These are phyloP conservation scores for Ametastegia equiseti DNA, from an alignment of 2,888 invertebrate species.

Conservation along the genomic window DNA sequence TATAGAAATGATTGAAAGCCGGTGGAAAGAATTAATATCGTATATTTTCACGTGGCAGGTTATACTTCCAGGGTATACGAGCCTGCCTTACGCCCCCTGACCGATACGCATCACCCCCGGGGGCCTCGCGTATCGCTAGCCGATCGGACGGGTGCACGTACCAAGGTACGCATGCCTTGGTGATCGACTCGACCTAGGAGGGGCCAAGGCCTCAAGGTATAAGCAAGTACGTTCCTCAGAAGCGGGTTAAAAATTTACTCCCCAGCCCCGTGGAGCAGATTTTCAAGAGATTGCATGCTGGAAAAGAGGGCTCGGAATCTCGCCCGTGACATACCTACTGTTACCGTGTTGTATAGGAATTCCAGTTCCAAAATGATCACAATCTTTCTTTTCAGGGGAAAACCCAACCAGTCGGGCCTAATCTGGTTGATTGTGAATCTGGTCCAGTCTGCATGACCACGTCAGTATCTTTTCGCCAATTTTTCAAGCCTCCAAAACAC, in stretches of 20 bases:
- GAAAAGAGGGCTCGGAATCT: not conserved
- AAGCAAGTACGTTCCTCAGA: slow-evolving; percentile 3
- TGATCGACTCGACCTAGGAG: slow-evolving; percentile 41
- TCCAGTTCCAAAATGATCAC: slow-evolving; percentile 1
- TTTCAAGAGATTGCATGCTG: not conserved
- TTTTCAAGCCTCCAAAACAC: slow-evolving; percentile 22
- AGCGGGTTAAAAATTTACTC: slow-evolving; percentile 34
- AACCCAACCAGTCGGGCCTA: not conserved
- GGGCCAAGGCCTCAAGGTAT: slow-evolving; percentile 15
- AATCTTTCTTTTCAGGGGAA: not conserved
- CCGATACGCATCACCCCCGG: slow-evolving; percentile 45
- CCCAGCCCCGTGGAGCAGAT: not conserved
- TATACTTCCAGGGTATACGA: slow-evolving; percentile 29
- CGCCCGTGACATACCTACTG: slow-evolving; percentile 1
- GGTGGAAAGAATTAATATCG: slow-evolving; percentile 41
- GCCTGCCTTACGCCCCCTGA: slow-evolving; percentile 33
- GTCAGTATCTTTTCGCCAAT: not conserved
- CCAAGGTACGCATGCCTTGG: slow-evolving; percentile 27
- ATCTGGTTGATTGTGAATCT: not conserved
- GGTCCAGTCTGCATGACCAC: not conserved
- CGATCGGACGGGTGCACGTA: slow-evolving; percentile 40
- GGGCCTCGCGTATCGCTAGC: slow-evolving; percentile 33
- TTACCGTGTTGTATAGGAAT: not conserved
- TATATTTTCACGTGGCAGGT: slow-evolving; percentile 45
- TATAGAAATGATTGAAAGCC: slow-evolving; percentile 24